Percentiles rank a stretch among this genome's conserved stretches.
phyloP scores from a whole-genome alignment of 2,113 vertebrate species.

The Ceyx melanurus region DNA sequence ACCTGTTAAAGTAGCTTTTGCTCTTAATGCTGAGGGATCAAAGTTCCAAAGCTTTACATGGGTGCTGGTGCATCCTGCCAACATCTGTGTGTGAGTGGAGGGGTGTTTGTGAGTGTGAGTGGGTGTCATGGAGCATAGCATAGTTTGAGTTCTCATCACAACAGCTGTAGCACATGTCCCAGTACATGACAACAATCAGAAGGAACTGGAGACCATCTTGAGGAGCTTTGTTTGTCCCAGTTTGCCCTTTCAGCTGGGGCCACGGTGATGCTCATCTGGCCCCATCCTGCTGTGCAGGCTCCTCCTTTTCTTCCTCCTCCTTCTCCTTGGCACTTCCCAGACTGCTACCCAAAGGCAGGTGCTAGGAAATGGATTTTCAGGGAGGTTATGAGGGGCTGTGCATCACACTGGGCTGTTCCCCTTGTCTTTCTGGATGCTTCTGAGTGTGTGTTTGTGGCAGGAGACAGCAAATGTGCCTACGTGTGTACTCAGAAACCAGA shows the following conservation, averaged over 20 bases:
- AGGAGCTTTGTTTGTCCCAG: background rate
- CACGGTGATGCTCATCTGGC: accelerated
- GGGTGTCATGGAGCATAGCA: background rate
- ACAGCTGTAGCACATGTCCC: conserved; percentile 11
- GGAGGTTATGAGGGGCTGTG: accelerated
- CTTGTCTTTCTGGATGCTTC: background rate
- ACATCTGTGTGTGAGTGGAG: background rate
- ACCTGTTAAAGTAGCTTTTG: conserved; percentile 62
- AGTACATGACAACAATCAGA: background rate
- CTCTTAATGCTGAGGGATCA: conserved; percentile 50
- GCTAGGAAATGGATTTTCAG: background rate
- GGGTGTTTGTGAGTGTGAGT: background rate
- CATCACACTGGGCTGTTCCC: background rate
- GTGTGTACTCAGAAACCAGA: background rate
- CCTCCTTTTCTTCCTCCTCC: background rate
- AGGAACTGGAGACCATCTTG: background rate
- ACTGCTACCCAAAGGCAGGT: background rate
- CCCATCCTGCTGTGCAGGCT: accelerated
- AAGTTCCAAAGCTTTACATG: conserved; percentile 74
- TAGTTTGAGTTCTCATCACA: background rate
- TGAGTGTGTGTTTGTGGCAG: background rate
- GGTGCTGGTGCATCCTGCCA: conserved; percentile 57
- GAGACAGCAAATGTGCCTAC: background rate
- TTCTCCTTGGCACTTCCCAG: background rate
- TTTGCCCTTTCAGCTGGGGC: background rate